Conservation (phyloP, 2,888 invertebrate genomes). For the Drosophila borborema region DNA sequence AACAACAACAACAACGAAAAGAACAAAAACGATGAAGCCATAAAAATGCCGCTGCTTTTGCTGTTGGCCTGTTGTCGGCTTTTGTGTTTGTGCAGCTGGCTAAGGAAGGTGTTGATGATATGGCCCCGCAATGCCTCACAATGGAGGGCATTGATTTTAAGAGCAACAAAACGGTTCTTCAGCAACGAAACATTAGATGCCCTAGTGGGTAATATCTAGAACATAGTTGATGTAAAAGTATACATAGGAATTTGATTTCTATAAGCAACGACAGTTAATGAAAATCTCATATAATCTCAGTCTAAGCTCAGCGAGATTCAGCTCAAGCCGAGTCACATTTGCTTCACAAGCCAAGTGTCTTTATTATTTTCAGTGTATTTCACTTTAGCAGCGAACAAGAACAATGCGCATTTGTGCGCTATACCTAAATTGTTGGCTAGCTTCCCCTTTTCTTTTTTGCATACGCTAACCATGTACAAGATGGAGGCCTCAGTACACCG, state of each 20-base stretch:
- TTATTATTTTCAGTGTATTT: constrained; percentile 16
- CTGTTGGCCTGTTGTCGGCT: constrained; percentile 36
- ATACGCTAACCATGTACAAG: constrained; percentile 25
- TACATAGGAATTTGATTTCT: not conserved
- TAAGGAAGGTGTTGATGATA: constrained; percentile 73
- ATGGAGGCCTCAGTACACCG: constrained; percentile 12
- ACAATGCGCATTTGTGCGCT: constrained; percentile 71
- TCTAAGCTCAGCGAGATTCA: not conserved
- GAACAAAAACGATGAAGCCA: constrained; percentile 63
- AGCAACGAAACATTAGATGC: constrained; percentile 27
- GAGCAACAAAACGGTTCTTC: constrained; percentile 20
- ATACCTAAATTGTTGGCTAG: constrained; percentile 65
- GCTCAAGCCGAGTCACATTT: not conserved
- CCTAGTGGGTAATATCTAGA: constrained; percentile 8
- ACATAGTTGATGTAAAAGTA: not conserved
- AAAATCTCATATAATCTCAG: not conserved
- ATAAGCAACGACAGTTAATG: not conserved
- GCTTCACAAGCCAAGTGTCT: not conserved
- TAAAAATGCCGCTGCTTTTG: constrained; percentile 74
- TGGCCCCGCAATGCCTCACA: constrained; percentile 40
- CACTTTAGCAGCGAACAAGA: constrained; percentile 39
- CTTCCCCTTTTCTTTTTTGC: constrained; percentile 48
- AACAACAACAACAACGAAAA: constrained; percentile 6
- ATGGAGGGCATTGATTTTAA: constrained; percentile 71
- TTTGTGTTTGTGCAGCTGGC: constrained; percentile 71